A percentile compares a stretch with the other conserved stretches of the same genome.
phyloP scores from a whole-genome alignment of 2,113 vertebrate genomes.

The Serinus canaria region DNA sequence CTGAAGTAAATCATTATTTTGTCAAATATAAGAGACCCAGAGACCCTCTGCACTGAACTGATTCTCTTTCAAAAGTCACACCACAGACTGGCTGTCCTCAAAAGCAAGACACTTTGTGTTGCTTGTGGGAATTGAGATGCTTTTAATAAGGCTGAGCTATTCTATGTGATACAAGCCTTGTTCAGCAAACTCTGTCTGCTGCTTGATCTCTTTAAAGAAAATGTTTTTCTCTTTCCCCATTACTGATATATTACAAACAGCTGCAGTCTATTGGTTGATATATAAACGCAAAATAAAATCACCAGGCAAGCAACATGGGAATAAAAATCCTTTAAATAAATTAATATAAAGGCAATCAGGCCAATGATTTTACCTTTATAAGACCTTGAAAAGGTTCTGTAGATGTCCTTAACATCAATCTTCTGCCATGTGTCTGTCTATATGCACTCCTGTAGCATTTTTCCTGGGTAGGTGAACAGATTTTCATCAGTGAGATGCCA shows the following conservation, averaged over 20 bases:
- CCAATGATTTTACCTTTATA: background rate
- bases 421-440: background rate
- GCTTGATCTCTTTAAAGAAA: background rate
- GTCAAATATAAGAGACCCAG: background rate
- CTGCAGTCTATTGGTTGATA: background rate
- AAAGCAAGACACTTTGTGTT: slow-evolving; percentile 1
- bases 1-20: slow-evolving; percentile 51
- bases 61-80: slow-evolving; percentile 35
- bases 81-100: background rate
- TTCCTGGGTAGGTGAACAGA: background rate
- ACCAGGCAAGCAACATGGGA: background rate
- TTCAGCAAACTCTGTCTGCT: background rate
- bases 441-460: background rate
- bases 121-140: background rate
- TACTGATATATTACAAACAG: background rate
- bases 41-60: background rate
- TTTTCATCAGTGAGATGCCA: background rate
- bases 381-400: background rate
- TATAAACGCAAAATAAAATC: background rate
- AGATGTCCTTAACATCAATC: background rate
- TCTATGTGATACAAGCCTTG: background rate
- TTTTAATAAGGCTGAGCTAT: background rate
- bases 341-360: background rate
- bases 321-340: background rate
- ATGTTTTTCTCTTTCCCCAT: background rate